Evolutionary conservation across 2,113 vertebrate species (phyloP).

Genomic region (Acinonyx jubatus): DNA sequence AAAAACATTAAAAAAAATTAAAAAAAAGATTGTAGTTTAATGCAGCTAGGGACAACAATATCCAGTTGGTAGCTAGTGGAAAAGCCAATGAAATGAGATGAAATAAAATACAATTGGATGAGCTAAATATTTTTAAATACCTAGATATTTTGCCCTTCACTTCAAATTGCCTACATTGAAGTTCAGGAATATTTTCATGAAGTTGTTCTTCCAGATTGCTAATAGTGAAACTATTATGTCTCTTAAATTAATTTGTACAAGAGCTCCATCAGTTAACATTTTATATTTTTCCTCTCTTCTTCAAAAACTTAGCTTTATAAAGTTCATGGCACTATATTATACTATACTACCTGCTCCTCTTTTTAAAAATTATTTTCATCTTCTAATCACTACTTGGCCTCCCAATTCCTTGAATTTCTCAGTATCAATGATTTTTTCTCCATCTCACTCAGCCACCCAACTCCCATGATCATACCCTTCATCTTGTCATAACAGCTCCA

Average conservation of each 20-base stretch:
- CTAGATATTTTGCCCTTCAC: neutral
- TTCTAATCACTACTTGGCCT: neutral
- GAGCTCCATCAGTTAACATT: neutral
- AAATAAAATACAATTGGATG: neutral
- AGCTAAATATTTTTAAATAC: neutral
- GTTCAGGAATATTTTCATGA: slow-evolving; percentile 18
- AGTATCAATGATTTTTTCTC: neutral
- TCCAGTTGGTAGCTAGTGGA: neutral
- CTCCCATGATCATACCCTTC: neutral
- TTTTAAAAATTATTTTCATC: slow-evolving; percentile 12
- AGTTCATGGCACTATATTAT: neutral
- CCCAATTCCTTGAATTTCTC: neutral
- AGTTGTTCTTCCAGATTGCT: neutral
- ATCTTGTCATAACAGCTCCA: neutral
- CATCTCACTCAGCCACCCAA: neutral
- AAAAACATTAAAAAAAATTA: too few relatives aligned
- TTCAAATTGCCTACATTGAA: neutral
- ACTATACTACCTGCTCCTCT: neutral
- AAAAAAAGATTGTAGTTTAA: neutral
- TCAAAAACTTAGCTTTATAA: neutral
- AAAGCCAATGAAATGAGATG: neutral
- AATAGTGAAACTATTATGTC: neutral
- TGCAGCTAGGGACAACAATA: neutral
- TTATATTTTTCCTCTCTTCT: neutral
- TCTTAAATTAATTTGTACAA: neutral